Base-by-base conservation (phyloP, 2,113 vertebrate species). In the Peromyscus californicus region DNA sequence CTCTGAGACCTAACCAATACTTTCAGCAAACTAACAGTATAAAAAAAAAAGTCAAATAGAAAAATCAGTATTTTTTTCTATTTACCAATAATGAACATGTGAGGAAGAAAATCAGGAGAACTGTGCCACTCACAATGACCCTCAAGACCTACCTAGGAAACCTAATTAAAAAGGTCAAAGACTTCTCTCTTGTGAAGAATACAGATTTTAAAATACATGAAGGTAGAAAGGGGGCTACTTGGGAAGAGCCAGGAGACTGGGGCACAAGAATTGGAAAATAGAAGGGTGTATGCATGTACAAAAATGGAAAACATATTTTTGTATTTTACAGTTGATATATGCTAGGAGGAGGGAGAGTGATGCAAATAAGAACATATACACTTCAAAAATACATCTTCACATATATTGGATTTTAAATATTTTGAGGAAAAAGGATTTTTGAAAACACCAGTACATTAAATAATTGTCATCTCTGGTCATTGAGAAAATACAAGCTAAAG, bases 401-500 rank as follows among this genome's bases (percentile, higher is more conserved):
- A 31, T 85, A 69, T 48, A 31, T 54, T 75, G 33, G 2, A 93
- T 78, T 95, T 61, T 45, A 95, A 95, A 70, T 87, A 92, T 94
- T 92, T 90, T 94, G 72, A 84, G 42, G 22, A 89, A 89, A 93
- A 96, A 83, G 16, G 7, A 48, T 79, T 79, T 33, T 82, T 83
- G 8, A 96, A 91, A 45, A 75, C 16, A 33, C 6, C 36, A 90
- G 48, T 31, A 76, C 5, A 45, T 51, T 22, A 88, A 63, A 74
- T 29, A 78, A 54, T 48, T 72, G 70, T 0, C 36, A 90, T 88
- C 21, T 79, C n/a, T 51, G 70, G 9, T 76, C 22, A 89, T 63
- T 59, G 82, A 91, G 87, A 22, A 80, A 91, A 70, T 96, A 31
- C 59, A 89, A 92, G 36, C 7, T 84, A 54, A 94, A 93, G 54